Conservation (phyloP, 2,888 invertebrate genomes). For the Ecliptopera silaceata region DNA sequence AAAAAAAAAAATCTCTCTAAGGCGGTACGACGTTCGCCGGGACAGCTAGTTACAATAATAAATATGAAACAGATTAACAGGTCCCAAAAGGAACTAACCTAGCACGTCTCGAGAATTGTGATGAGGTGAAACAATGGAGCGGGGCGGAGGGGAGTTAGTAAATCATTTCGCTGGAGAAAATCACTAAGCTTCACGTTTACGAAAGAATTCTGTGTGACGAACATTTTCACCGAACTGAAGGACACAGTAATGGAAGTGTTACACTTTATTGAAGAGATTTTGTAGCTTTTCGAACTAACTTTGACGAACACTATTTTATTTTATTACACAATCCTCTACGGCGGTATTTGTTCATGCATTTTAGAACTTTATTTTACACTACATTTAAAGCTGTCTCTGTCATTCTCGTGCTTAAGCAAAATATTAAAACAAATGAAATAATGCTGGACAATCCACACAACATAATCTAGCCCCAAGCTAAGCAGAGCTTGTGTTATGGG, state of each 20-base stretch:
- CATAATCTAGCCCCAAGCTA: too few relatives aligned
- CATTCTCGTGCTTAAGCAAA: too few relatives aligned
- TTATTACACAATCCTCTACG: neutral
- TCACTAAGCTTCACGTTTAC: constrained; percentile 53
- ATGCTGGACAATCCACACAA: too few relatives aligned
- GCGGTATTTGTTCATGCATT: neutral
- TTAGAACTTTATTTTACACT: too few relatives aligned
- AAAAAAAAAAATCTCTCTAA: too few relatives aligned
- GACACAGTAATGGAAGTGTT: constrained; percentile 13
- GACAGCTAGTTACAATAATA: neutral
- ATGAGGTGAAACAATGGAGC: constrained; percentile 62
- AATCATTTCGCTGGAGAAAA: constrained; percentile 58
- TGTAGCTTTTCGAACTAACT: neutral
- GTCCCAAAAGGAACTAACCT: constrained; percentile 37
- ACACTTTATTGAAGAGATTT: constrained; percentile 10
- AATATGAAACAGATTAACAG: constrained; percentile 29
- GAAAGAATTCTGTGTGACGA: constrained; percentile 36
- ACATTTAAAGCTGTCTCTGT: too few relatives aligned
- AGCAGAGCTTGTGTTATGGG: too few relatives aligned
- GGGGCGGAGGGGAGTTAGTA: constrained; percentile 52
- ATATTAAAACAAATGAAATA: too few relatives aligned
- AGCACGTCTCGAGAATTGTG: constrained; percentile 56
- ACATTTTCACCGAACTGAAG: constrained; percentile 17
- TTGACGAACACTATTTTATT: neutral
- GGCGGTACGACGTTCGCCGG: too few relatives aligned